Conservation (phyloP, 1,140 invertebrate species). For the Meloidogyne exigua region DNA sequence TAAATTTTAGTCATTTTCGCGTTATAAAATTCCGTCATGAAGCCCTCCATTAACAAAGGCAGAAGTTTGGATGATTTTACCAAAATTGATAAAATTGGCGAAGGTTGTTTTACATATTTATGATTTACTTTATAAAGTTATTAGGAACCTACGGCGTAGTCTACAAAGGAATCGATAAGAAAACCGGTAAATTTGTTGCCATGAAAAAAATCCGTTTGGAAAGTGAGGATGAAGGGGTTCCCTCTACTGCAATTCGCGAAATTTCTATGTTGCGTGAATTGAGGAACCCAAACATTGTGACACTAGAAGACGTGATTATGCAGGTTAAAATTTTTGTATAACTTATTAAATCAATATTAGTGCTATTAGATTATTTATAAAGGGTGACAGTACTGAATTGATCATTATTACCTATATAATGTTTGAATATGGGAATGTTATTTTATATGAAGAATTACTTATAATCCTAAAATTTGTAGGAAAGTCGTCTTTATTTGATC, state of each 20-base stretch:
- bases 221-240: slow-evolving; percentile 87
- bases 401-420: too few species aligned
- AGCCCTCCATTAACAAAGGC: slow-evolving; percentile 9
- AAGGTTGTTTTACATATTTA: slow-evolving; percentile 69
- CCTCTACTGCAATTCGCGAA: slow-evolving; percentile 89
- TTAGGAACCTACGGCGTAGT: slow-evolving; percentile 88
- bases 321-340: slow-evolving; percentile 57
- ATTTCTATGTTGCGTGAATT: slow-evolving; percentile 88
- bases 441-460: neutral
- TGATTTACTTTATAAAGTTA: neutral
- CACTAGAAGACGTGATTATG: slow-evolving; percentile 86
- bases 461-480: slow-evolving; percentile 73
- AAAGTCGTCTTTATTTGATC: slow-evolving; percentile 75
- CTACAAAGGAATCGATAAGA: slow-evolving; percentile 82
- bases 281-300: slow-evolving; percentile 85
- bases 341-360: too few species aligned
- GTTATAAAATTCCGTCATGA: neutral
- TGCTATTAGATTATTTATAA: too few species aligned
- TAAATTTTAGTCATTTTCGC: neutral
- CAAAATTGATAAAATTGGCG: slow-evolving; percentile 91
- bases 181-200: slow-evolving; percentile 83
- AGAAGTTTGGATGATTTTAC: slow-evolving; percentile 71
- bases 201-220: slow-evolving; percentile 94
- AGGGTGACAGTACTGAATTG: too few species aligned
- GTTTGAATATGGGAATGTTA: too few species aligned